phyloP scores from a whole-genome alignment of 1,140 invertebrate species.

The Meloidogyne floridensis region DNA sequence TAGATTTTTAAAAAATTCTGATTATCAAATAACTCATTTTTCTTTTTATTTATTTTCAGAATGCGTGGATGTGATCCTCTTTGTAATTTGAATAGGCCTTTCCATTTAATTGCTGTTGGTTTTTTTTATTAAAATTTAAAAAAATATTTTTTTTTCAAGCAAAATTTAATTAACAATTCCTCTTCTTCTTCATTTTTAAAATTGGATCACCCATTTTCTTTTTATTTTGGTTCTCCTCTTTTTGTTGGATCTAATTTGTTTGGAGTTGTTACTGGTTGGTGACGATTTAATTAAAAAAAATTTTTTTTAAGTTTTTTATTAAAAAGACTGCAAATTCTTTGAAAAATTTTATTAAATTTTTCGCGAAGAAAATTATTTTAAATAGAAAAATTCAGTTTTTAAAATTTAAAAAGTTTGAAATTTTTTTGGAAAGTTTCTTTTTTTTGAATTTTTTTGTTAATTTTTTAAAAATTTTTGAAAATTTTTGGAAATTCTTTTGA shows the following conservation, averaged over 20 bases:
- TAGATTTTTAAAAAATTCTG: too few species aligned
- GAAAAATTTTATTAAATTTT: too few species aligned
- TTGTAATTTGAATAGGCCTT: slow-evolving; percentile 56
- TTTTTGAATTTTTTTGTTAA: too few species aligned
- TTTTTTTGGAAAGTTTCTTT: too few species aligned
- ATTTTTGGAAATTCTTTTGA: too few species aligned
- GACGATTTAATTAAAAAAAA: too few species aligned
- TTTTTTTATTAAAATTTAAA: slow-evolving; percentile 24
- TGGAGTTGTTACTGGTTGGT: slow-evolving; percentile 32
- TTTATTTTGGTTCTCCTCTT: slow-evolving; percentile 38
- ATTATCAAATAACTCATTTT: neutral
- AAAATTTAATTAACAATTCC: slow-evolving; percentile 30
- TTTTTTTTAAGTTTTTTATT: too few species aligned
- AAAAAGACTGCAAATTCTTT: too few species aligned
- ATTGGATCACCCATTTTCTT: slow-evolving; percentile 55
- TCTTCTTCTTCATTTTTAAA: slow-evolving; percentile 34
- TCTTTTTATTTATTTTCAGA: slow-evolving; percentile 4
- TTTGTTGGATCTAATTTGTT: slow-evolving; percentile 59
- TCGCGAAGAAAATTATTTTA: too few species aligned
- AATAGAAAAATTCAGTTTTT: too few species aligned
- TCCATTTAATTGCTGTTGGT: slow-evolving; percentile 56
- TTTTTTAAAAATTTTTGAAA: too few species aligned
- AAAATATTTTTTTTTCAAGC: slow-evolving; percentile 27
- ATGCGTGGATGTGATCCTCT: slow-evolving; percentile 52
- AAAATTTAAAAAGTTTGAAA: too few species aligned